A percentile compares a stretch with the other conserved stretches of the same genome.
phyloP scores from a whole-genome alignment of 1,140 invertebrate genomes.

The Macrobrachium rosenbergii region DNA sequence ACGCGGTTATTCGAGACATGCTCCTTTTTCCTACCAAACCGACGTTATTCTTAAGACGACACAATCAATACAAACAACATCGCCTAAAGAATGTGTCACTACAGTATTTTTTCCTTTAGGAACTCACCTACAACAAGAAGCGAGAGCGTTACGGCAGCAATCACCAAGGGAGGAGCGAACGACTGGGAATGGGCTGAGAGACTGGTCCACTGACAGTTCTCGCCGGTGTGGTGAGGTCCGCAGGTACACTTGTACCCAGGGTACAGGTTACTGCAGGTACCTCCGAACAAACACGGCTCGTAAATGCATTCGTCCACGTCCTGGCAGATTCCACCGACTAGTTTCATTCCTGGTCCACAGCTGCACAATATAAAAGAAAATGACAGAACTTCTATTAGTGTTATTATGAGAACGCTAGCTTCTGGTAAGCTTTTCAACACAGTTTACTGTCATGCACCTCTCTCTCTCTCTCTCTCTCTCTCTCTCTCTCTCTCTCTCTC shows the following conservation, averaged over 20 bases:
- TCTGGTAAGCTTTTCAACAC: neutral
- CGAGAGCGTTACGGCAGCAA: neutral
- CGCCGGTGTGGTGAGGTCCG: neutral
- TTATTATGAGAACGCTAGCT: too few species aligned
- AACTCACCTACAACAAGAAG: constrained; percentile 7
- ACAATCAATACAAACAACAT: too few species aligned
- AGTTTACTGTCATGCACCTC: too few species aligned
- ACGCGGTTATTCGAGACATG: too few species aligned
- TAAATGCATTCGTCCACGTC: constrained; percentile 9
- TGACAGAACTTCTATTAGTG: too few species aligned
- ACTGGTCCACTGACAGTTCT: constrained; percentile 2
- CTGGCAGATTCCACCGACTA: neutral
- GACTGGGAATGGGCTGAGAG: neutral
- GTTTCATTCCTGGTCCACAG: neutral
- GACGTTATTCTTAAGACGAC: too few species aligned
- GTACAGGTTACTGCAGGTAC: neutral
- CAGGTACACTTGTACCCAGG: neutral
- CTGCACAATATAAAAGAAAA: neutral
- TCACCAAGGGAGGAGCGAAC: neutral
- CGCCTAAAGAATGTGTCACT: too few species aligned
- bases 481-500: too few species aligned
- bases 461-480: too few species aligned
- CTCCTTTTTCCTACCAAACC: too few species aligned
- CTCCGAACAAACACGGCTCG: neutral
- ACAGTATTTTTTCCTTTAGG: too few species aligned